Percentiles rank a stretch among this genome's conserved stretches.
Conservation (phyloP, 2,888 invertebrate species). For the Maniola hyperantus region DNA sequence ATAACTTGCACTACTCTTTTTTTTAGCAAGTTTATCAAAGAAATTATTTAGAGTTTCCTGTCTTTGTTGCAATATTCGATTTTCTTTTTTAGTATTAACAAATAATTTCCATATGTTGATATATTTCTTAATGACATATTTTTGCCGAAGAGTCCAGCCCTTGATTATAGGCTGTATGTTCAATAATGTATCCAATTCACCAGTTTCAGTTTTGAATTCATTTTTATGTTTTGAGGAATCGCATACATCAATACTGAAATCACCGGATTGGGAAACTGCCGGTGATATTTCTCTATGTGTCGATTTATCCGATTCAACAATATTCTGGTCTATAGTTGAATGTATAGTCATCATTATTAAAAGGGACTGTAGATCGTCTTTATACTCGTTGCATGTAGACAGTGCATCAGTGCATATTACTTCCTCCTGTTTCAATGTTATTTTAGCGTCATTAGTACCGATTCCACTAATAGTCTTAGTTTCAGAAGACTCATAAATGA, state of each 20-base stretch:
- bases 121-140: conserved; percentile 57
- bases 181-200: conserved; percentile 47
- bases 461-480: conserved; percentile 27
- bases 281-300: not conserved
- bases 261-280: conserved; percentile 1
- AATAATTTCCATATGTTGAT: conserved; percentile 63
- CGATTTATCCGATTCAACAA: conserved; percentile 36
- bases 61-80: conserved; percentile 53
- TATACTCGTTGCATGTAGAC: conserved; percentile 24
- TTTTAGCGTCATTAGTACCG: conserved; percentile 35
- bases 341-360: conserved; percentile 68
- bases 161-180: conserved; percentile 57
- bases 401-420: not conserved
- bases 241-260: not conserved
- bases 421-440: conserved; percentile 7
- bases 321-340: conserved; percentile 48
- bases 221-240: conserved; percentile 14
- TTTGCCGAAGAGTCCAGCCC: conserved; percentile 51
- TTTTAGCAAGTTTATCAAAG: conserved; percentile 68
- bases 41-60: conserved; percentile 62
- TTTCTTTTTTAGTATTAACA: conserved; percentile 53
- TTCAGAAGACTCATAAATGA: conserved; percentile 33
- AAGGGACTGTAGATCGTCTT: conserved; percentile 61
- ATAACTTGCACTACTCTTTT: conserved; percentile 53
- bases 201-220: conserved; percentile 22